Evolutionary conservation across 2,113 vertebrate genomes (phyloP).

Genomic region (Cricetomys ansorgei): DNA sequence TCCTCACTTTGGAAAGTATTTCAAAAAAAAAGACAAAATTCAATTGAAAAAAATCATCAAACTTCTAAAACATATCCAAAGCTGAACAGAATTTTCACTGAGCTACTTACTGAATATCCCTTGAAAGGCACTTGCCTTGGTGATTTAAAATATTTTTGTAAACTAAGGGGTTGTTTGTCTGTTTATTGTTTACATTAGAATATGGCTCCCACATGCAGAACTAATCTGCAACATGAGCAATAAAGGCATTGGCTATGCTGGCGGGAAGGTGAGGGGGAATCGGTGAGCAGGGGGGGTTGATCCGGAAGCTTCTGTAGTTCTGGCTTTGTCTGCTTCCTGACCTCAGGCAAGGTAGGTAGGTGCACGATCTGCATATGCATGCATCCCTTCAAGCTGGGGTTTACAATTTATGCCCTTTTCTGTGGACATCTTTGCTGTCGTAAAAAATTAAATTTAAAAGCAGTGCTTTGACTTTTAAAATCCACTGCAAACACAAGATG

Average conservation of each 20-base stretch:
- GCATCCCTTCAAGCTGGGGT: background rate
- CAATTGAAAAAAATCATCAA: background rate
- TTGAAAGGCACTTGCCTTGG: background rate
- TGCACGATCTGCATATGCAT: background rate
- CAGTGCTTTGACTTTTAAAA: background rate
- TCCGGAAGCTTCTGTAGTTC: background rate
- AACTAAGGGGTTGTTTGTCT: background rate
- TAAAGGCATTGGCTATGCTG: background rate
- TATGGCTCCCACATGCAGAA: background rate
- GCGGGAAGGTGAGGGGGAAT: background rate
- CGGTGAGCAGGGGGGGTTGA: too few relatives aligned
- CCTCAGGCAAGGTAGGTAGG: fast-evolving
- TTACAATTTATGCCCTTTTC: background rate
- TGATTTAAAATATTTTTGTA: background rate
- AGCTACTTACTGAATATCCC: background rate
- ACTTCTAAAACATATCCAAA: background rate
- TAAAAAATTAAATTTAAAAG: background rate
- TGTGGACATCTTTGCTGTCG: background rate
- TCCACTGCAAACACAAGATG: background rate
- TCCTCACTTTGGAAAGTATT: background rate
- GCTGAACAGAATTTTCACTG: background rate
- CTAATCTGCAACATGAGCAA: background rate
- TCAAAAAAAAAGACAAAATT: slow-evolving; percentile 19
- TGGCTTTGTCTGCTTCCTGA: background rate
- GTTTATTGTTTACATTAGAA: background rate